These are phyloP conservation scores for Spermophilus dauricus DNA, from an alignment of 2,113 vertebrate species.

Conservation along the genomic window DNA sequence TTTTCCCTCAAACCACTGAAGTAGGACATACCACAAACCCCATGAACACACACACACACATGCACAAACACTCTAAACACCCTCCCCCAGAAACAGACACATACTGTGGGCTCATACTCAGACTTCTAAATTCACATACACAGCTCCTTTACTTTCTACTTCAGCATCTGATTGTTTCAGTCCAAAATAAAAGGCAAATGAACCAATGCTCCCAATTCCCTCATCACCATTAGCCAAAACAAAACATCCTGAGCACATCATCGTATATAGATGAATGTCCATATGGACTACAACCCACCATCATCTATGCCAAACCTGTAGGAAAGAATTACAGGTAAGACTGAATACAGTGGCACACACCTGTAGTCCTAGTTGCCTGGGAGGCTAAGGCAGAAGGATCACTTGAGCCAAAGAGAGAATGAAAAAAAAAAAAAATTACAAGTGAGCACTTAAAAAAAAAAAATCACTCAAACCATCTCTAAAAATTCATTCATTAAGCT, in stretches of 20 bases:
- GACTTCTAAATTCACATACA: constrained; percentile 29
- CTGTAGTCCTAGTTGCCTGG: neutral
- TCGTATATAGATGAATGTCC: neutral
- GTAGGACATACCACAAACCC: neutral
- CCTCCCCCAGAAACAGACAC: neutral
- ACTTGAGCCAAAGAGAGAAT: neutral
- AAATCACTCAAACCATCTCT: constrained; percentile 1
- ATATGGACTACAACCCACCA: neutral
- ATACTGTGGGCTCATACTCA: neutral
- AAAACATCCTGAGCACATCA: constrained; percentile 12
- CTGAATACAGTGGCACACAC: neutral
- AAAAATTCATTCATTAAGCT: neutral
- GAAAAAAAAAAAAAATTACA: constrained; percentile 1
- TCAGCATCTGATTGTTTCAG: neutral
- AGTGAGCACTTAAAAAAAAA: neutral
- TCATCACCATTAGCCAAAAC: neutral
- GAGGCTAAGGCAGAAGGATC: neutral
- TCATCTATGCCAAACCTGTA: neutral
- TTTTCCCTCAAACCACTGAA: neutral
- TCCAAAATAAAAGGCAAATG: constrained; percentile 46
- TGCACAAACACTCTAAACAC: neutral
- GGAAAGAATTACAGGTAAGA: neutral
- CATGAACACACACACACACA: neutral
- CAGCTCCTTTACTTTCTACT: neutral
- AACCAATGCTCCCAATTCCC: constrained; percentile 24